Base-by-base conservation (phyloP, 2,888 invertebrate species). In the Chironomus riparius region DNA sequence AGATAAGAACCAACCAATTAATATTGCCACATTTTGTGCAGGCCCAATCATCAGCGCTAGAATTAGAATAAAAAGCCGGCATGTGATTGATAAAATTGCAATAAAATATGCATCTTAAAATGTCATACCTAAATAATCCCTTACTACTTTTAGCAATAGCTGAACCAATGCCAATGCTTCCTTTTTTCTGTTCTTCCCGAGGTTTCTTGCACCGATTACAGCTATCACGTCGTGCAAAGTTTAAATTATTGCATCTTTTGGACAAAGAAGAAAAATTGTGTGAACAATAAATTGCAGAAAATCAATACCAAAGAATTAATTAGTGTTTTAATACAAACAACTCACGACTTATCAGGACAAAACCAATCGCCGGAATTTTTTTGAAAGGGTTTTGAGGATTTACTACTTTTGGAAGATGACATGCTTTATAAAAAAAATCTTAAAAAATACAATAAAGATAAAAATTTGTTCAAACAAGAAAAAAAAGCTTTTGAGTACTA, bases 1-100 rank as follows among this genome's bases (percentile, higher is more conserved):
- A 10, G 7, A 10, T 2, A 38, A 10, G 38, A 38, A 38, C 38
- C 38, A 21, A 65, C 65, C 84, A 84, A 85, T 99, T 99, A 12
- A 99, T 98, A 85, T 99, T 99, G n/a, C 98, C 98, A 86, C 99
- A 99, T 84, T 98, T 98, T 85, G 94, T 95, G 84, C 99, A 99
- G 82, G 97, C 96, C 99, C 99, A 99, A 85, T 99, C 99, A 83
- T 99, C 98, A 50, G 99, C 98, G 85, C 96, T 95, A 83, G 89
- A 91, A 28, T n/a, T n/a, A 0, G 84, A 79, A 18, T 18, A n/a
- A 56, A 18, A 18, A 38, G 10, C 38, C 38, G 38, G 38, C 4
- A 1, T 5, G 68, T 47, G n/a, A 28, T 65, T 74, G 7, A 50
- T 71, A 3, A n/a, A 10, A 15, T 56, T 56, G 7, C 15, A 56